Base-by-base conservation (phyloP, 2,113 vertebrate genomes). In the Amblyopsis rosae region DNA sequence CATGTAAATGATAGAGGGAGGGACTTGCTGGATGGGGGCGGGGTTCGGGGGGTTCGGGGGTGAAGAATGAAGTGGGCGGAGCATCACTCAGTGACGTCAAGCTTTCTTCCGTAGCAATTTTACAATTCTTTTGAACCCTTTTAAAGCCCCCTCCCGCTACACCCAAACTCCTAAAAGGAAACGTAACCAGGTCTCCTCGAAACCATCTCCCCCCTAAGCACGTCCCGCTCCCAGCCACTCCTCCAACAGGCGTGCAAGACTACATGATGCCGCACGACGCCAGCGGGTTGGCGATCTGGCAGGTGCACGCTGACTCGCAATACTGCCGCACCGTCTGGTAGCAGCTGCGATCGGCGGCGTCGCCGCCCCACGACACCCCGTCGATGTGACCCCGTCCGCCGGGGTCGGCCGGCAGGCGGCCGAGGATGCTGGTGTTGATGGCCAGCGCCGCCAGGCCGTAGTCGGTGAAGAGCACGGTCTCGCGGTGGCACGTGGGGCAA, bases 271-370 rank as follows among this genome's bases (percentile, higher is more conserved):
- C 93, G 81, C 97, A 99, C 88, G 97, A 95, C 9, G 96, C 95
- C 75, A 99, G 93, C 0, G 97, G 97, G 91, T 98, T 99, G 82
- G 96, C 92, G 77, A 96, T 92, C 65, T 97, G 98, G 91, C 98
- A 99, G 86, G 95, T 97, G 88, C 98, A 98, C 67, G 96, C 98
- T 0, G 98, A 97, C 83, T 98, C 96, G 59, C 98, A 99, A 94
- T 99, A 99, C 86, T 98, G 97, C 87, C 96, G 96, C 82, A 99
- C 98, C 92, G 96, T 99, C 94, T 99, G 98, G 91, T 99, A 98
- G 94, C 98, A 99, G 92, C 96, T 98, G 90, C 97, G 96, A 92
- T 98, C 98, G 0, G 94, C 98, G 0, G 94, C 92, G 13, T 99
- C 98, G 0, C 94, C 94, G 19, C 95, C 96, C 98, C 98, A 99